phyloP scores from a whole-genome alignment of 1,140 invertebrate species.

The Agrypnia vestita region DNA sequence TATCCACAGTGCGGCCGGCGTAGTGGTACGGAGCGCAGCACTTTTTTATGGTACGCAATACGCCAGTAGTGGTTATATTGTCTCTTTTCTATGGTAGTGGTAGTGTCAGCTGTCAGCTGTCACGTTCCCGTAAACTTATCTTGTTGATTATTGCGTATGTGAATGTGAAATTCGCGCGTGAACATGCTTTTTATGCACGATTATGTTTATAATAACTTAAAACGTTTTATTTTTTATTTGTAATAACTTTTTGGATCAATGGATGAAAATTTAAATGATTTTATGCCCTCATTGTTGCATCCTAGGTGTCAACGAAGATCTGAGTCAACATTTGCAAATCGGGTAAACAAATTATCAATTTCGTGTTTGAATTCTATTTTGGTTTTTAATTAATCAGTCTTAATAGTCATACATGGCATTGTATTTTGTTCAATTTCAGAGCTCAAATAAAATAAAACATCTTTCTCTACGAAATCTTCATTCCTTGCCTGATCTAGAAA shows the following conservation, averaged over 20 bases:
- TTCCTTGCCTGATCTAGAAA: no score
- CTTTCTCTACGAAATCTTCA: neutral
- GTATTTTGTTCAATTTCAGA: neutral
- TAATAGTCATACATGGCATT: neutral
- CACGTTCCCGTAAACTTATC: no score
- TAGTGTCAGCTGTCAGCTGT: no score
- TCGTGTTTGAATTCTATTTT: neutral
- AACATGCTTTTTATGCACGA: no score
- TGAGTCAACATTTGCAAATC: neutral
- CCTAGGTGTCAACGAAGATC: neutral
- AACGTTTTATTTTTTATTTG: neutral
- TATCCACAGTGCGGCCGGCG: no score
- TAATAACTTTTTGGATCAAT: conserved; percentile 6
- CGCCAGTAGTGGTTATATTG: no score
- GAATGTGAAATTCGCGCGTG: no score
- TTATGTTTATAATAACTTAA: no score
- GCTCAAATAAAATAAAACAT: neutral
- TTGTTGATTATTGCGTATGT: no score
- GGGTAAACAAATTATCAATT: neutral
- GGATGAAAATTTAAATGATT: conserved; percentile 5
- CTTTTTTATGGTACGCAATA: no score
- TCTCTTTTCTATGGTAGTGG: no score
- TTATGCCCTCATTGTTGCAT: neutral
- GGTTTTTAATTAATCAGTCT: neutral
- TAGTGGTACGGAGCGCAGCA: no score